Conservation (phyloP, 1,140 invertebrate species). For the Lordiphosa mommai region DNA sequence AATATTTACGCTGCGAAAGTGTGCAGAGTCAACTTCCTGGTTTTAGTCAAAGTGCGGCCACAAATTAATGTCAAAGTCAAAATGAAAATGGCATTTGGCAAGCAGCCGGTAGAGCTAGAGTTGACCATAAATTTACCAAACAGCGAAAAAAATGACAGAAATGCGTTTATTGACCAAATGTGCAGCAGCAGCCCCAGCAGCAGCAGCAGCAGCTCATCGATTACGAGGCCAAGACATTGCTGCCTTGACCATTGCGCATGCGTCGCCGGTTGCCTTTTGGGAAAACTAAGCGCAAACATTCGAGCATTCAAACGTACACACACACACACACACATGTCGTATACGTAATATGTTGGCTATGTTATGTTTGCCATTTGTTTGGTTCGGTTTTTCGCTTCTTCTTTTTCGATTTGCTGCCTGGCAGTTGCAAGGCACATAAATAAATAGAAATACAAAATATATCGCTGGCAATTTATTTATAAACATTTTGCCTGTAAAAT, state of each 20-base stretch:
- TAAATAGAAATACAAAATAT: slow-evolving; percentile 51
- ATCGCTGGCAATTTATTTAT: slow-evolving; percentile 60
- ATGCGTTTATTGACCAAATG: slow-evolving; percentile 78
- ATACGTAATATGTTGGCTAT: slow-evolving; percentile 61
- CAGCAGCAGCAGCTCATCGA: slow-evolving; percentile 48
- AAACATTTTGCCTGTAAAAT: slow-evolving; percentile 59
- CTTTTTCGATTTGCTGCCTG: slow-evolving; percentile 18
- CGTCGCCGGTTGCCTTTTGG: slow-evolving; percentile 26
- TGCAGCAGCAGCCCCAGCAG: slow-evolving; percentile 28
- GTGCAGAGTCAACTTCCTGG: slow-evolving; percentile 55
- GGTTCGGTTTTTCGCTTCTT: not conserved
- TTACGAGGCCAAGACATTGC: slow-evolving; percentile 49
- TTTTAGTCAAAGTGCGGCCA: slow-evolving; percentile 64
- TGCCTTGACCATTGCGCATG: slow-evolving; percentile 70
- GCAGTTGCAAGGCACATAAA: slow-evolving; percentile 43
- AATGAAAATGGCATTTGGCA: slow-evolving; percentile 72
- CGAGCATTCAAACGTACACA: no score
- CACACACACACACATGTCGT: slow-evolving; percentile 39
- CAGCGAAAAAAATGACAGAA: slow-evolving; percentile 69
- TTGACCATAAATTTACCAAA: slow-evolving; percentile 58
- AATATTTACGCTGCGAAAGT: slow-evolving; percentile 24
- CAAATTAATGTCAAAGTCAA: slow-evolving; percentile 77
- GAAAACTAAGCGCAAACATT: slow-evolving; percentile 10
- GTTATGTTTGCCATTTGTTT: slow-evolving; percentile 36
- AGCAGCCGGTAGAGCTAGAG: slow-evolving; percentile 5